A percentile compares a stretch with the other conserved stretches of the same genome.
phyloP scores from a whole-genome alignment of 2,888 invertebrate genomes.

The Meiosimyza platycephala region DNA sequence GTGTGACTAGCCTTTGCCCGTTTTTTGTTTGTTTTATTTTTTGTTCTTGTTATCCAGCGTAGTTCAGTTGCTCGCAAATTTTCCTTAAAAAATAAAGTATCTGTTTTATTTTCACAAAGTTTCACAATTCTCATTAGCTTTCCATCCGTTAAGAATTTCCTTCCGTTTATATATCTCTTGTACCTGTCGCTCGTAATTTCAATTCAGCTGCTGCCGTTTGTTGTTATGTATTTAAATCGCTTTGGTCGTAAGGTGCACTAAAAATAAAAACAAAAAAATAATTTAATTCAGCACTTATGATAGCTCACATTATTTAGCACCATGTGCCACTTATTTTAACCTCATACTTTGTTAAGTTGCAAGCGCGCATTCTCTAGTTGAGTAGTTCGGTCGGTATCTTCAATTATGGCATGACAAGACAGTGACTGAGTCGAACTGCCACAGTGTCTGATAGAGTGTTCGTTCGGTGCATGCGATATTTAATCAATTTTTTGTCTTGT shows the following conservation, averaged over 20 bases:
- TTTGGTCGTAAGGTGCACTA: neutral
- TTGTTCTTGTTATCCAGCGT: too few species aligned
- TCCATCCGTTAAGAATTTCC: neutral
- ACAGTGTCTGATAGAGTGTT: neutral
- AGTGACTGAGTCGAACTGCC: slow-evolving; percentile 10
- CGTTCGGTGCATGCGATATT: slow-evolving; percentile 3
- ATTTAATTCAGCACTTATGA: slow-evolving; percentile 31
- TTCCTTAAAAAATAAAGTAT: neutral
- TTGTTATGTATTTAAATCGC: neutral
- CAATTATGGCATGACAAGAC: slow-evolving; percentile 38
- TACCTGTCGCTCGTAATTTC: slow-evolving; percentile 14
- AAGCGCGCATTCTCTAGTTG: neutral
- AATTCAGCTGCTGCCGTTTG: slow-evolving; percentile 18
- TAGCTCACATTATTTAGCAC: slow-evolving; percentile 27
- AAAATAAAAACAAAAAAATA: slow-evolving; percentile 13
- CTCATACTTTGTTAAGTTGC: neutral
- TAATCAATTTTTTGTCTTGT: slow-evolving; percentile 14
- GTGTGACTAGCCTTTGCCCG: too few species aligned
- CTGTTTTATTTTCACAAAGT: neutral
- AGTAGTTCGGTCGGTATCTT: slow-evolving; percentile 24
- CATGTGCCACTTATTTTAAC: slow-evolving; percentile 34
- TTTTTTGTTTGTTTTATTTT: too few species aligned
- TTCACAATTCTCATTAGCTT: neutral
- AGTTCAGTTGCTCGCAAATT: neutral
- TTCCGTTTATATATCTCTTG: slow-evolving; percentile 2